A percentile compares a stretch with the other conserved stretches of the same genome.
These are phyloP conservation scores for Samia ricini DNA, from an alignment of 1,140 invertebrate genomes.

Conservation along the genomic window DNA sequence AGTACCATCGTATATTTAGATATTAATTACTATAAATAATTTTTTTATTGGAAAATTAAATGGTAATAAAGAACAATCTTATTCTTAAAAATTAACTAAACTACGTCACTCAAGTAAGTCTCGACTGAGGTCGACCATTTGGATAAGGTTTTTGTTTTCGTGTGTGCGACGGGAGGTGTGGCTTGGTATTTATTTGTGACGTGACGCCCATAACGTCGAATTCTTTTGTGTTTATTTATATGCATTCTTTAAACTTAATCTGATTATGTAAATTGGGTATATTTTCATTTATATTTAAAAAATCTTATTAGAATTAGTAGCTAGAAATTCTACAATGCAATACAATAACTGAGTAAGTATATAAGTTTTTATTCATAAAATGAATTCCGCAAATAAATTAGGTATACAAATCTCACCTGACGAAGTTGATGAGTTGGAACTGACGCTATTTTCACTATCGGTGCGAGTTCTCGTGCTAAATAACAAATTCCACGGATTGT, in stretches of 20 bases:
- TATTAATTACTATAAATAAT: too few relatives aligned
- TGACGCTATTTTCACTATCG: constrained; percentile 63
- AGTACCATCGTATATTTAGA: too few relatives aligned
- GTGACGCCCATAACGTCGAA: not conserved
- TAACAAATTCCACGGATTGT: constrained; percentile 65
- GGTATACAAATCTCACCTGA: constrained; percentile 4
- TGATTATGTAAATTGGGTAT: not conserved
- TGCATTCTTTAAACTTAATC: not conserved
- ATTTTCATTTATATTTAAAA: not conserved
- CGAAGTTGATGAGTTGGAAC: constrained; percentile 45
- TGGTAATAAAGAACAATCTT: too few relatives aligned
- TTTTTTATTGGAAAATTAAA: not conserved
- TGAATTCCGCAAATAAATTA: not conserved
- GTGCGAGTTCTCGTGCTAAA: constrained; percentile 57
- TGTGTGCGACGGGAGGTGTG: constrained; percentile 2
- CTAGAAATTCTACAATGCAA: not conserved
- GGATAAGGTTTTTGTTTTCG: not conserved
- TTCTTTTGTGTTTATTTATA: not conserved
- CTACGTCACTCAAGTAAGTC: constrained; percentile 12
- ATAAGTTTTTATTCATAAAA: not conserved
- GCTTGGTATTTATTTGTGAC: not conserved
- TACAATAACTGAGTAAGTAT: too few relatives aligned
- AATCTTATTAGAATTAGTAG: not conserved
- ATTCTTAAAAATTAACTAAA: too few relatives aligned
- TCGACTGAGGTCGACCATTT: not conserved